A percentile compares a stretch with the other conserved stretches of the same genome.
phyloP scores from a whole-genome alignment of 2,113 vertebrate species.

The Micromys minutus region DNA sequence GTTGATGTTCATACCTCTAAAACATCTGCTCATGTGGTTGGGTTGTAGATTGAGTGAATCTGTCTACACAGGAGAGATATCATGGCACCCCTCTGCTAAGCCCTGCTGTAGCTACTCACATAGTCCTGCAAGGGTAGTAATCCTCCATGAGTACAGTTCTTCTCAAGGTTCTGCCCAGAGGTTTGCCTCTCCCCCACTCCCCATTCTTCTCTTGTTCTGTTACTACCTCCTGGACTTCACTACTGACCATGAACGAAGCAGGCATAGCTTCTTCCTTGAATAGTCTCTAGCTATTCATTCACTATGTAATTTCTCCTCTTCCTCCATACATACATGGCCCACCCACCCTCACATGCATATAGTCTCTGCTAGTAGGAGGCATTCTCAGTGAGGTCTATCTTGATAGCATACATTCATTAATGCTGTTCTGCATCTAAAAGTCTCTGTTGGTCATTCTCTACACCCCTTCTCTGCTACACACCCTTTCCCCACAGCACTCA shows the following conservation, averaged over 20 bases:
- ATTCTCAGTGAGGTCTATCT: neutral
- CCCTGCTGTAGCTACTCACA: neutral
- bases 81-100: neutral
- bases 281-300: neutral
- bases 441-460: accelerated
- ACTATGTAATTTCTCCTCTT: neutral
- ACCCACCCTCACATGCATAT: neutral
- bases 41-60: neutral
- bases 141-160: accelerated
- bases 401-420: neutral
- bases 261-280: neutral
- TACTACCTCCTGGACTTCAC: neutral
- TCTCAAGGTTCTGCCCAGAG: neutral
- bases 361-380: neutral
- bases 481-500: neutral
- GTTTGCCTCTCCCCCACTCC: neutral
- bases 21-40: neutral
- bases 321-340: accelerated
- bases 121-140: neutral
- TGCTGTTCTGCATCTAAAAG: neutral
- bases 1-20: no score
- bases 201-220: no score
- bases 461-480: neutral
- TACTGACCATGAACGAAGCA: neutral
- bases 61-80: neutral